phyloP scores from a whole-genome alignment of 2,888 invertebrate species.

The Catocala sponsa region DNA sequence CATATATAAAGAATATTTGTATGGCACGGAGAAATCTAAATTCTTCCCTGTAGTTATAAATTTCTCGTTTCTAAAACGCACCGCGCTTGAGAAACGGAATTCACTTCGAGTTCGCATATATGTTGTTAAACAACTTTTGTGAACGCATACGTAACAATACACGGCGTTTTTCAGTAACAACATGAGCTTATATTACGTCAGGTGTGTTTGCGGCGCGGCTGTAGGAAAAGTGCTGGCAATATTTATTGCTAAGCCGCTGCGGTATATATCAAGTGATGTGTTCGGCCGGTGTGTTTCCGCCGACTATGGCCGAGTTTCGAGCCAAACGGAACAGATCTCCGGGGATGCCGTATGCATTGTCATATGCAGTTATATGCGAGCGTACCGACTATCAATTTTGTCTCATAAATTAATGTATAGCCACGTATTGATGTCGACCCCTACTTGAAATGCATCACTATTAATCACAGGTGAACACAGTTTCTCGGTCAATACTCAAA shows the following conservation, averaged over 20 bases:
- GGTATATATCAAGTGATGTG: slow-evolving; percentile 48
- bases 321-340: slow-evolving; percentile 69
- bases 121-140: slow-evolving; percentile 26
- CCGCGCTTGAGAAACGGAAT: not conserved
- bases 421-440: slow-evolving; percentile 18
- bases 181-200: slow-evolving; percentile 24
- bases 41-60: too few relatives aligned
- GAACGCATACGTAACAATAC: slow-evolving; percentile 17
- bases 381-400: slow-evolving; percentile 49
- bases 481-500: slow-evolving; percentile 39
- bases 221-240: slow-evolving; percentile 39
- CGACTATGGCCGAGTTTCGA: slow-evolving; percentile 72
- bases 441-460: slow-evolving; percentile 33
- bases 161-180: slow-evolving; percentile 27
- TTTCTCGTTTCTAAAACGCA: too few relatives aligned
- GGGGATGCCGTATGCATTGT: slow-evolving; percentile 69
- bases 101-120: slow-evolving; percentile 10
- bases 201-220: slow-evolving; percentile 15
- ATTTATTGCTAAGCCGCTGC: slow-evolving; percentile 40
- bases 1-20: too few relatives aligned
- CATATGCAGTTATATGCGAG: slow-evolving; percentile 39
- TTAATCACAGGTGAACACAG: slow-evolving; percentile 31
- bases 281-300: slow-evolving; percentile 64
- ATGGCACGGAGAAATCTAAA: too few relatives aligned
- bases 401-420: slow-evolving; percentile 26